Percentiles rank a stretch among this genome's conserved stretches.
These are phyloP conservation scores for Pangasius sanitwongsei DNA, from an alignment of 2,797 vertebrate species.

Conservation along the genomic window DNA sequence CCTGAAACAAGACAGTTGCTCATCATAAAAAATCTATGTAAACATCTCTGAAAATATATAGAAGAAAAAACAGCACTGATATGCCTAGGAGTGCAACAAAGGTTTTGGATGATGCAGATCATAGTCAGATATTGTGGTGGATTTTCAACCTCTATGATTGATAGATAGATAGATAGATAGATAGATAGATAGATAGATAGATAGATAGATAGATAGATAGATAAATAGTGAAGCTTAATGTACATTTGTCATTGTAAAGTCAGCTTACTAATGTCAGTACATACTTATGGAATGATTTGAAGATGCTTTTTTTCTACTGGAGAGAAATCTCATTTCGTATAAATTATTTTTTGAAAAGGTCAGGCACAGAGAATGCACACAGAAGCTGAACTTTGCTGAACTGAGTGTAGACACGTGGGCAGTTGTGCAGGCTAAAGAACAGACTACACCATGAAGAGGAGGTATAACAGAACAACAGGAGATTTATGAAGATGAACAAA, in stretches of 20 bases:
- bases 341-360: slow-evolving; percentile 78
- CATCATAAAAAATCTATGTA: background rate
- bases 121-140: background rate
- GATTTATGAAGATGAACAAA: slow-evolving; percentile 9
- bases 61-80: background rate
- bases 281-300: background rate
- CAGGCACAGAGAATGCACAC: slow-evolving; percentile 67
- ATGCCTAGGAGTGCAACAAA: background rate
- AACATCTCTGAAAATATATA: background rate
- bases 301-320: slow-evolving; percentile 56
- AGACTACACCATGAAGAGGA: slow-evolving; percentile 17
- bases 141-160: background rate
- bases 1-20: background rate
- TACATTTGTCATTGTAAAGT: background rate
- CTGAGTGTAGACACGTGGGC: slow-evolving; percentile 60
- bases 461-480: background rate
- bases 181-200: background rate
- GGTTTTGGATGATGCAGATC: background rate
- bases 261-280: background rate
- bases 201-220: background rate
- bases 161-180: background rate
- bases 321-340: slow-evolving; percentile 73
- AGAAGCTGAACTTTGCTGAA: slow-evolving; percentile 64
- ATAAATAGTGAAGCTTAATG: background rate
- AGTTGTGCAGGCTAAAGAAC: slow-evolving; percentile 54